Evolutionary conservation across 2,113 vertebrate species (phyloP).

Genomic region (Balaenoptera acutorostrata): DNA sequence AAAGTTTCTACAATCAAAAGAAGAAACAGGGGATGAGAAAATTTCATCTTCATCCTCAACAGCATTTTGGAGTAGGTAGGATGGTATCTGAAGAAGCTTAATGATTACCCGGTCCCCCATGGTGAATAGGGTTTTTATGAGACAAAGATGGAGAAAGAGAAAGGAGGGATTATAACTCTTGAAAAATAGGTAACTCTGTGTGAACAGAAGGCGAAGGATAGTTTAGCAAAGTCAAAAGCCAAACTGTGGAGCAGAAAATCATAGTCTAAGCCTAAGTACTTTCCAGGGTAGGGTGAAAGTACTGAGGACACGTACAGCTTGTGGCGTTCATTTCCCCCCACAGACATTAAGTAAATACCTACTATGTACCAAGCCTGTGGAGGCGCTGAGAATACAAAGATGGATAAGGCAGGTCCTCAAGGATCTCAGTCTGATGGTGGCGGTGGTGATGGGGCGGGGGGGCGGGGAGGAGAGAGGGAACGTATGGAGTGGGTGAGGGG

Average conservation of each 20-base stretch:
- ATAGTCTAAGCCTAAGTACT: not conserved
- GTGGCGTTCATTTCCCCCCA: not conserved
- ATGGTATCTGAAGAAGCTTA: not conserved
- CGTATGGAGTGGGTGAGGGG: not conserved
- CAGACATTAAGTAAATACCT: not conserved
- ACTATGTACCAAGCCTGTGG: not conserved
- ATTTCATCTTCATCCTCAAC: not conserved
- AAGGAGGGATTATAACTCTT: not conserved
- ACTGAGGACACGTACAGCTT: not conserved
- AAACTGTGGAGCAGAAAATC: not conserved
- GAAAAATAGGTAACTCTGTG: not conserved
- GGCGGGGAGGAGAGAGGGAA: not conserved
- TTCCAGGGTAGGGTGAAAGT: not conserved
- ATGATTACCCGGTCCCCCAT: not conserved
- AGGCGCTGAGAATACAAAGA: not conserved
- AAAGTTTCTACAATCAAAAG: conserved; percentile 17
- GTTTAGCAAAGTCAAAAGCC: not conserved
- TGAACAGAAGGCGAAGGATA: not conserved
- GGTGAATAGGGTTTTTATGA: not conserved
- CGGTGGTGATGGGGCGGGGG: rapidly evolving
- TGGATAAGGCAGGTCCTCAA: not conserved
- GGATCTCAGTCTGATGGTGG: not conserved
- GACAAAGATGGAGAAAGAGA: not conserved
- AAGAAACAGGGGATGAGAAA: not conserved
- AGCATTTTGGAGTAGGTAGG: not conserved